These are phyloP conservation scores for Coracopsis vasa DNA, from an alignment of 2,113 vertebrate species.

Conservation along the genomic window DNA sequence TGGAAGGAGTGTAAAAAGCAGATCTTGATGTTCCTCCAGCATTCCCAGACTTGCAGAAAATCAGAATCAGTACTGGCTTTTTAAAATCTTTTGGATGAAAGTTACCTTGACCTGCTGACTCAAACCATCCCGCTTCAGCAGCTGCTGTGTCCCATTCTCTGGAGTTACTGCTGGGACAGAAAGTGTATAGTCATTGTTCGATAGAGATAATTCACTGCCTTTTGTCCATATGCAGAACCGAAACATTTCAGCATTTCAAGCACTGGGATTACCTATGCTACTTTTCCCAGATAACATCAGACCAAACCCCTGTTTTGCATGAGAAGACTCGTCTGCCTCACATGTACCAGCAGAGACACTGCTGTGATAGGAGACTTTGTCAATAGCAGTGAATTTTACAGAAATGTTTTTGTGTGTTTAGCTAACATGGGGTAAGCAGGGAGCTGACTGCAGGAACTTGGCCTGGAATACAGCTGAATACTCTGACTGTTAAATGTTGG, in stretches of 20 bases:
- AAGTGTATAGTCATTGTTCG: not conserved
- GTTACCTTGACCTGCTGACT: conserved; percentile 24
- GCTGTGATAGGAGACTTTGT: not conserved
- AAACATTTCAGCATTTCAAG: not conserved
- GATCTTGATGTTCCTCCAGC: conserved; percentile 8
- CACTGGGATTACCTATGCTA: not conserved
- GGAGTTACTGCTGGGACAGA: not conserved
- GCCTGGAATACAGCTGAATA: not conserved
- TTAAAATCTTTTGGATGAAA: not conserved
- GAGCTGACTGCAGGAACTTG: not conserved
- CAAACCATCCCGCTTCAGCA: not conserved
- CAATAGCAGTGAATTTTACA: not conserved
- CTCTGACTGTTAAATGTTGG: not conserved
- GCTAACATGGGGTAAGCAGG: not conserved
- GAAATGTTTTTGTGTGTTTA: not conserved
- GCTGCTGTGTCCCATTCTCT: not conserved
- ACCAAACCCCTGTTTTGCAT: not conserved
- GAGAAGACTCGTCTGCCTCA: not conserved
- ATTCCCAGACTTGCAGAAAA: not conserved
- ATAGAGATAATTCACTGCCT: not conserved
- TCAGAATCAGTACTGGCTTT: not conserved
- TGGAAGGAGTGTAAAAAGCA: not conserved
- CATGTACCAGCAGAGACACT: not conserved
- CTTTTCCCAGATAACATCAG: not conserved
- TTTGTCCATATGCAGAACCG: not conserved